Evolutionary conservation across 1,140 invertebrate species (phyloP).

Genomic region (Drosophila pseudoananassae): DNA sequence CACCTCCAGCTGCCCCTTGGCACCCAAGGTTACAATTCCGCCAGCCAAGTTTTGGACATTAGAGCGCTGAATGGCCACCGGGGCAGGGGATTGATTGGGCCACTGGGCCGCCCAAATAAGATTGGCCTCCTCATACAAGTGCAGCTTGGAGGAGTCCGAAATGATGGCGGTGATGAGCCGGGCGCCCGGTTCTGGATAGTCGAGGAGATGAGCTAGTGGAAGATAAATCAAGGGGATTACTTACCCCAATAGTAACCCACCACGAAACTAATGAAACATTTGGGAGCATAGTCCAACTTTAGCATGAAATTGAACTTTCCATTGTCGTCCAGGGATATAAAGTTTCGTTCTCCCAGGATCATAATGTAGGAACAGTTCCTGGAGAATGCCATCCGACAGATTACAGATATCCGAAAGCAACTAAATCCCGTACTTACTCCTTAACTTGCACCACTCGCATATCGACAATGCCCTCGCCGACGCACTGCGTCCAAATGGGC

Average conservation of each 20-base stretch:
- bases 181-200: conserved; percentile 84
- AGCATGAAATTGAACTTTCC: conserved; percentile 77
- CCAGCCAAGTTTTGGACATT: conserved; percentile 73
- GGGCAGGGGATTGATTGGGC: conserved; percentile 59
- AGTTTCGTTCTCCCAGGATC: conserved; percentile 77
- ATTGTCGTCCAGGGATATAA: conserved; percentile 73
- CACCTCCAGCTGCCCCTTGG: conserved; percentile 64
- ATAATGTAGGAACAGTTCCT: conserved; percentile 70
- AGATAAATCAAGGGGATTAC: background rate
- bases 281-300: conserved; percentile 79
- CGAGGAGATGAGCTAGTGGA: background rate
- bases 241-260: conserved; percentile 83
- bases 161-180: conserved; percentile 86
- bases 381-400: background rate
- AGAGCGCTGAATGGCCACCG: conserved; percentile 77
- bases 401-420: background rate
- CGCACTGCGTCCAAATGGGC: conserved; percentile 76
- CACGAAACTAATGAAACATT: conserved; percentile 77
- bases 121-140: conserved; percentile 89
- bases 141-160: conserved; percentile 86
- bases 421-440: conserved; percentile 47
- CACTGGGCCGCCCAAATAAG: conserved; percentile 91
- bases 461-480: conserved; percentile 77
- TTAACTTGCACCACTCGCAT: conserved; percentile 73
- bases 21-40: conserved; percentile 68